phyloP scores from a whole-genome alignment of 2,113 vertebrate genomes.

The Microcebus ravelobensis region DNA sequence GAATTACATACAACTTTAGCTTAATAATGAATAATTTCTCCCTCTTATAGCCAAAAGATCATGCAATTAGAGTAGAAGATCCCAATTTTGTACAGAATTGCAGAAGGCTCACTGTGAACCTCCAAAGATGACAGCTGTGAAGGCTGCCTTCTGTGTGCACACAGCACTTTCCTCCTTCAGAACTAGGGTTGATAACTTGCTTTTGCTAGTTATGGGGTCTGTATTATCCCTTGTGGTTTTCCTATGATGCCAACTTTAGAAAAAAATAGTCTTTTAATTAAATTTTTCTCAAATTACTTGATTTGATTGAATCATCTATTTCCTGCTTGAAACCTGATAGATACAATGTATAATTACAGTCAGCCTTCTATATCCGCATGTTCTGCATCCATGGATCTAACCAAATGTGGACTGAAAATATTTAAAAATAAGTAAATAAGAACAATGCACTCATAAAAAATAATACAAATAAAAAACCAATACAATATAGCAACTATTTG shows the following conservation, averaged over 20 bases:
- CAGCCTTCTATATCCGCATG: not conserved
- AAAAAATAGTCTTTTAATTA: not conserved
- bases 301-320: not conserved
- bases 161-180: not conserved
- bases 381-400: not conserved
- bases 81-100: not conserved
- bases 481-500: not conserved
- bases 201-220: not conserved
- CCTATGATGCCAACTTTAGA: not conserved
- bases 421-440: not conserved
- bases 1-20: not conserved
- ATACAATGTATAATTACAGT: not conserved
- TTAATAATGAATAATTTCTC: not conserved
- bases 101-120: not conserved
- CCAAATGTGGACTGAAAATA: not conserved
- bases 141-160: too few relatives aligned
- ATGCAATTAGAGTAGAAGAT: not conserved
- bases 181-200: not conserved
- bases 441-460: not conserved
- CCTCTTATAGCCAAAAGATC: not conserved
- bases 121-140: rapidly evolving
- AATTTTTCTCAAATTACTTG: not conserved
- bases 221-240: not conserved
- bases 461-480: not conserved
- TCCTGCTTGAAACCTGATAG: not conserved